phyloP scores from a whole-genome alignment of 2,888 invertebrate species.

The Bombylius discolor region DNA sequence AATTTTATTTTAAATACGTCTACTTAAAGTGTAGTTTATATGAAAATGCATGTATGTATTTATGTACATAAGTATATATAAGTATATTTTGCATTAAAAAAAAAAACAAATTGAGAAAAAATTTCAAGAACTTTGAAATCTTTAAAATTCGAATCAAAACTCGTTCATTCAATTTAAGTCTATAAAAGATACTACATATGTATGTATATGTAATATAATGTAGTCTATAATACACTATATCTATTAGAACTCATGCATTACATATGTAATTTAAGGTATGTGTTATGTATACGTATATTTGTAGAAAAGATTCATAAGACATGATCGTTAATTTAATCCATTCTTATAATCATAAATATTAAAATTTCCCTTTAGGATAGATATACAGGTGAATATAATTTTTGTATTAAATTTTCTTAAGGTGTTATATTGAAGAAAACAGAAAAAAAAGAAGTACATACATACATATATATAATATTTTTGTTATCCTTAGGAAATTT shows the following conservation, averaged over 20 bases:
- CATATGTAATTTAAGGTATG: neutral
- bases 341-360: slow-evolving; percentile 7
- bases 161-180: too few species aligned
- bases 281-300: neutral
- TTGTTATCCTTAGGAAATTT: too few species aligned
- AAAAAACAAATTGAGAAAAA: too few species aligned
- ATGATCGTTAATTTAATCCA: slow-evolving; percentile 9
- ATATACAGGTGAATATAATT: slow-evolving; percentile 4
- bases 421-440: too few species aligned
- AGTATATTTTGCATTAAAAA: too few species aligned
- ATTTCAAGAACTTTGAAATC: too few species aligned
- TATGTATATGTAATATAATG: too few species aligned
- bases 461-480: too few species aligned
- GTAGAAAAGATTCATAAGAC: slow-evolving; percentile 1
- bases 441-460: neutral
- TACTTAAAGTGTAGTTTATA: neutral
- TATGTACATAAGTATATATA: too few species aligned
- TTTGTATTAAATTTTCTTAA: neutral
- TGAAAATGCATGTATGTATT: neutral
- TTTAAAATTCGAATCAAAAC: too few species aligned
- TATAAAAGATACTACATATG: too few species aligned
- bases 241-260: neutral
- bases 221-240: too few species aligned
- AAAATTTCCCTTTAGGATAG: slow-evolving; percentile 2
- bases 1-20: neutral